Evolutionary conservation across 2,888 invertebrate genomes (phyloP), one percentile per base, ranked within the genome.

Genomic region (Fragum fragum): DNA sequence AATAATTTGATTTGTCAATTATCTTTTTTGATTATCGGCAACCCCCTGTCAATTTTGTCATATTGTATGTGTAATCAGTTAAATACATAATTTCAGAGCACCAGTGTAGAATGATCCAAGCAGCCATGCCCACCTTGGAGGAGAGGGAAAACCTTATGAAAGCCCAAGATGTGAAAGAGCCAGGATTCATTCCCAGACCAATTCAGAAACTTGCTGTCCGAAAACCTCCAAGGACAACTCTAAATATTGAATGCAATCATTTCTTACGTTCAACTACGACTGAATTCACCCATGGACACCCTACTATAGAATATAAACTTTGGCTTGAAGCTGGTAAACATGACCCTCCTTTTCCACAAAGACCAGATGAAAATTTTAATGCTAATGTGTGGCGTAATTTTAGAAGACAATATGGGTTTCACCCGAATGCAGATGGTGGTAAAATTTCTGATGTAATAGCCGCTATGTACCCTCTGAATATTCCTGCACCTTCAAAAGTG

Each of bases 251-350:
- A 74, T 93, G 94, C 76, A 89, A 88, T 42, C 93, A 94, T 82
- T 91, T 91, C 68, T 85, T 94, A 42, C 87, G 93, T 21, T 89
- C 90, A n/a, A 80, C 82, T 1, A 85, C 87, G 16, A 82, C 90
- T 6, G 88, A 86, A 26, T 88, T 89, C 76, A 87, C 89, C 1
- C 88, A 90, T 79, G 90, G 90, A 14, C 88, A 90, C 47, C 88
- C 90, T 18, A 86, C 87, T 7, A 73, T 92, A n/a, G 90, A 92
- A 71, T 92, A 92, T 73, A 89, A 90, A 83, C 85, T 94, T 36
- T 94, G 94, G 94, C 73, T 92, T 69, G 94, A 94, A 74, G 94
- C 94, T n/a, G 94, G 94, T 0, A 94, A 94, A 87, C 90, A 92
- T 81, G 82, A 86, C 1, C 87, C 92, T 0, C 92, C 93, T 3